Evolutionary conservation across 1,140 invertebrate genomes (phyloP).

Genomic region (Antheraea mylitta): DNA sequence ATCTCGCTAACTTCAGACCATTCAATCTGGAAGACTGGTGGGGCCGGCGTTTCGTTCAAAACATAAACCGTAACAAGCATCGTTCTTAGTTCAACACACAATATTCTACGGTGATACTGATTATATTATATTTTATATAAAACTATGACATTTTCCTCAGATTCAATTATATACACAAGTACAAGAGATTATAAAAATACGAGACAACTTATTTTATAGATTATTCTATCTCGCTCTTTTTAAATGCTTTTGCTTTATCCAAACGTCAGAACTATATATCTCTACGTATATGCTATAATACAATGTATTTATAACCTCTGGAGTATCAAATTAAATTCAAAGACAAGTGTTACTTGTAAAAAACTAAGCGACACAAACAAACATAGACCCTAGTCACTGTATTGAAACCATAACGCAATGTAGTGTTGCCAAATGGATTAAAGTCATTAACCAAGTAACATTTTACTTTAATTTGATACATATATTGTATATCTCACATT

Average conservation of each 20-base stretch:
- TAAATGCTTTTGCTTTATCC: too few relatives aligned
- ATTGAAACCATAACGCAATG: too few relatives aligned
- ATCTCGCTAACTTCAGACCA: conserved; percentile 68
- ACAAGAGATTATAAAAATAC: background rate
- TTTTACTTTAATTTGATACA: too few relatives aligned
- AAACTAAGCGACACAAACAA: too few relatives aligned
- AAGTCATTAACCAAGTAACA: too few relatives aligned
- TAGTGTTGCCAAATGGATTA: too few relatives aligned
- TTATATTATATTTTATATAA: background rate
- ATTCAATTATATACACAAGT: background rate
- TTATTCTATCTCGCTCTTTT: background rate
- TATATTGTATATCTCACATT: too few relatives aligned
- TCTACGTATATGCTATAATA: background rate
- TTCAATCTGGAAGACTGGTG: conserved; percentile 74
- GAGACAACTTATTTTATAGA: background rate
- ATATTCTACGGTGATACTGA: background rate
- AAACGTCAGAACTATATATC: background rate
- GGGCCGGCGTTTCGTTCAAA: conserved; percentile 60
- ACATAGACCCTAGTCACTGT: too few relatives aligned
- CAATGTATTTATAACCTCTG: background rate
- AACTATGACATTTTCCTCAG: background rate
- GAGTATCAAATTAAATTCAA: background rate
- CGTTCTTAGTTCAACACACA: conserved; percentile 61
- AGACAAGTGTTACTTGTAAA: background rate
- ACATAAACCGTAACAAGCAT: conserved; percentile 67